Base-by-base conservation (phyloP, 2,113 vertebrate genomes). In the Aspidoscelis tigris region DNA sequence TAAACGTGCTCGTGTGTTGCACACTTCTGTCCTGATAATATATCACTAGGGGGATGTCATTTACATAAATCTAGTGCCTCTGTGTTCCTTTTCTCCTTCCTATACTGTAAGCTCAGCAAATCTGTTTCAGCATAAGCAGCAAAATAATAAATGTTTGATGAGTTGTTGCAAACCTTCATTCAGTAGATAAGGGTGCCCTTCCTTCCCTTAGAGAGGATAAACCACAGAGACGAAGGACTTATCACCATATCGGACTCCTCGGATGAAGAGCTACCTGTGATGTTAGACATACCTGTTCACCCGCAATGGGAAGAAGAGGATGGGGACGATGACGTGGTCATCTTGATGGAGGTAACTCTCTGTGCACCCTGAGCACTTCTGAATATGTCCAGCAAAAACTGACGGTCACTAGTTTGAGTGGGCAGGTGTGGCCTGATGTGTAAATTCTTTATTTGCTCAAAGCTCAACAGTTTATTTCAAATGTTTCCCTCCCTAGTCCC, bases 201-300 rank as follows among this genome's bases (percentile, higher is more conserved):
- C 77, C 83, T 88, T 44, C 5, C 86, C 89, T 4, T 92, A 97
- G 97, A 96, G 86, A 94, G 95, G 91, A 90, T 95, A 82, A 91
- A 78, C 55, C 93, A 91, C 89, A 92, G 94, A 89, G 96, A 97
- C 7, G 92, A 94, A 78, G 90, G 88, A 11, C 94, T 97, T 86
- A 98, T 98, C 95, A 97, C 92, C 0, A 97, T 98, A 93, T 98
- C 97, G 0, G 98, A 99, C 73, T 98, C 98, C 84, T 99, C 98
- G 0, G 98, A 99, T 74, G 98, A 99, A 86, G 98, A 99, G 81
- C 94, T 95, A 4, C 93, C 96, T 81, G 92, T 96, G 61, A 95
- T 95, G 86, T 92, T 95, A 70, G 94, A 96, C 78, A 92, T 82
- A 0, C 93, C 96, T 0, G 76, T 84, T 79, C 69, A 2, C 18